Conservation (phyloP, 2,113 vertebrate genomes). For the Chrysochloris asiatica region DNA sequence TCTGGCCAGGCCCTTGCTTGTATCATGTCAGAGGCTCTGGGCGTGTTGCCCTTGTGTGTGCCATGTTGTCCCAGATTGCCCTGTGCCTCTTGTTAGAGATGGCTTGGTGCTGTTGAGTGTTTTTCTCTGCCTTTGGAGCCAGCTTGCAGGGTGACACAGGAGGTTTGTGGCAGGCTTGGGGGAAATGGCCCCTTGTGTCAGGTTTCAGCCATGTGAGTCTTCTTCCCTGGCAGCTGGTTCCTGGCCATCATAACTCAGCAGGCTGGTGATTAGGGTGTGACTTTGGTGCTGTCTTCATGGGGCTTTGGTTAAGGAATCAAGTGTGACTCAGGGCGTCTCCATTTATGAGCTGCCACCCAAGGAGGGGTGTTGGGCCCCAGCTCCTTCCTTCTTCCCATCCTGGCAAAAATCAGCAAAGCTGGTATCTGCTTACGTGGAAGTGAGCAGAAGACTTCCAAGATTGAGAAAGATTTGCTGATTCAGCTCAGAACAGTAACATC, state of each 20-base stretch:
- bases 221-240: not conserved
- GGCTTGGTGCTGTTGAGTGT: not conserved
- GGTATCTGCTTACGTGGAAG: constrained; percentile 44
- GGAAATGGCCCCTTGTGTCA: not conserved
- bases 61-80: not conserved
- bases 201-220: constrained; percentile 25
- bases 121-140: constrained; percentile 22
- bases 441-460: constrained; percentile 44
- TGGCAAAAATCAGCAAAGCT: not conserved
- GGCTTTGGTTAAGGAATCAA: constrained; percentile 31
- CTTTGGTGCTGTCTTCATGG: not conserved
- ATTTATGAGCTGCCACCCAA: constrained; percentile 42
- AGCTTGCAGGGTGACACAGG: not conserved
- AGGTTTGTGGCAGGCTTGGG: not conserved
- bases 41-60: not conserved
- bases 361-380: not conserved
- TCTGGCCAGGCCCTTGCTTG: not conserved
- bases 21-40: not conserved
- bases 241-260: not conserved
- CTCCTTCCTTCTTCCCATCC: constrained; percentile 25
- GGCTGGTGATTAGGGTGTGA: constrained; percentile 32
- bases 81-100: not conserved
- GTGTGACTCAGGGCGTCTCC: constrained; percentile 51
- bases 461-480: constrained; percentile 60
- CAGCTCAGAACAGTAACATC: not conserved